Evolutionary conservation across 2,888 invertebrate species (phyloP).

Genomic region (Drosophila anceps): DNA sequence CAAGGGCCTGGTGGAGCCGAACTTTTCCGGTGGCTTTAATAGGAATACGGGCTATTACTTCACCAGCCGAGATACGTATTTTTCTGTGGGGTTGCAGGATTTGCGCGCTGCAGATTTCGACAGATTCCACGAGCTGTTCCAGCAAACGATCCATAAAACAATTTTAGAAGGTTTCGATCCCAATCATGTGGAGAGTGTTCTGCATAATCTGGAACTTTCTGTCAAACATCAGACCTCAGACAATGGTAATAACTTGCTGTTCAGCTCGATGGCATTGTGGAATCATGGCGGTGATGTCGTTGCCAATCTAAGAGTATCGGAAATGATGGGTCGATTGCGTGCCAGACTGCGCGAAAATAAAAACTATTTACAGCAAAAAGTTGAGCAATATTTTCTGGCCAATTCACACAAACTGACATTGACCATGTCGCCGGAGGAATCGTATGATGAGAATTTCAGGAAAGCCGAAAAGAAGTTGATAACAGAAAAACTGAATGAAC

Average conservation of each 20-base stretch:
- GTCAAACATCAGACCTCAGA: conserved; percentile 94
- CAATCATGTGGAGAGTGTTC: conserved; percentile 93
- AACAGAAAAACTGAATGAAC: conserved; percentile 87
- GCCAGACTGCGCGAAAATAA: conserved; percentile 88
- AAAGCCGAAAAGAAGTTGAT: conserved; percentile 89
- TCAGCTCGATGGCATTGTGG: conserved; percentile 92
- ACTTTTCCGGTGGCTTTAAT: conserved; percentile 95
- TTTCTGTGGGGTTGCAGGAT: conserved; percentile 94
- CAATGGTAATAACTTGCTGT: conserved; percentile 93
- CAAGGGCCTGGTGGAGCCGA: conserved; percentile 93
- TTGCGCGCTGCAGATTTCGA: conserved; percentile 90
- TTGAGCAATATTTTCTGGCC: conserved; percentile 91
- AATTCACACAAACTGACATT: conserved; percentile 93
- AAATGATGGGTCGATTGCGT: conserved; percentile 89
- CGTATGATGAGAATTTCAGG: conserved; percentile 89
- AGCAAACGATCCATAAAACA: conserved; percentile 90
- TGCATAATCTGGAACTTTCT: conserved; percentile 94
- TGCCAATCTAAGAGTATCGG: conserved; percentile 89
- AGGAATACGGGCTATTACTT: conserved; percentile 90
- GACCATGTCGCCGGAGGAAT: conserved; percentile 93
- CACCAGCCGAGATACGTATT: conserved; percentile 91
- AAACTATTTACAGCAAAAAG: conserved; percentile 88
- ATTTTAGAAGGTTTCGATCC: conserved; percentile 92
- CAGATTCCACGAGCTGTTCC: conserved; percentile 89
- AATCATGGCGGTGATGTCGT: conserved; percentile 94